Conservation (phyloP, 1,140 invertebrate genomes). For the Drosophila elegans region DNA sequence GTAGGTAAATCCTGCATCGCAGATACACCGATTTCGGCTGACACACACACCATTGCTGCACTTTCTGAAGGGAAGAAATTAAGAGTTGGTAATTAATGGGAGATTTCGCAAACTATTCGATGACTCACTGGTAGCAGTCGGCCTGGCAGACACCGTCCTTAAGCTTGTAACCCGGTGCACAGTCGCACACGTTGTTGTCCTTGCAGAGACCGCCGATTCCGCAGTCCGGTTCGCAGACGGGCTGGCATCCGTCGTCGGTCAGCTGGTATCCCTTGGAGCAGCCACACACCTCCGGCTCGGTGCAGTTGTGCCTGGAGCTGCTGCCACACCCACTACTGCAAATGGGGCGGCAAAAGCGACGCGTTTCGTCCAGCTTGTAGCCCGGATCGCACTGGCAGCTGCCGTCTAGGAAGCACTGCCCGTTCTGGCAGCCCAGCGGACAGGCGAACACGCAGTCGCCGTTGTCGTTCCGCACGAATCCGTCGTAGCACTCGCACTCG, state of each 20-base stretch:
- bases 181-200: slow-evolving; percentile 69
- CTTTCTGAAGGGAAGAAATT: slow-evolving; percentile 38
- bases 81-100: background rate
- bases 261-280: slow-evolving; percentile 74
- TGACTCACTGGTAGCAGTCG: slow-evolving; percentile 79
- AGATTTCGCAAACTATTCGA: background rate
- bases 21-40: slow-evolving; percentile 75
- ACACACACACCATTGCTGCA: slow-evolving; percentile 78
- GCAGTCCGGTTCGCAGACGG: slow-evolving; percentile 77
- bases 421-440: slow-evolving; percentile 83
- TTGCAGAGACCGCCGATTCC: slow-evolving; percentile 70
- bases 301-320: slow-evolving; percentile 74
- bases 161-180: slow-evolving; percentile 56
- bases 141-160: slow-evolving; percentile 75
- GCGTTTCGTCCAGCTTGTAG: slow-evolving; percentile 86
- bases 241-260: slow-evolving; percentile 70
- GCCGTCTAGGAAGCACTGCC: slow-evolving; percentile 85
- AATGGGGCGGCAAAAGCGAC: slow-evolving; percentile 84
- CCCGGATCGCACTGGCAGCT: slow-evolving; percentile 88
- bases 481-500: slow-evolving; percentile 86
- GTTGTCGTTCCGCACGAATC: slow-evolving; percentile 85
- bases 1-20: slow-evolving; percentile 75
- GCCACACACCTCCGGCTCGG: slow-evolving; percentile 74
- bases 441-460: slow-evolving; percentile 79
- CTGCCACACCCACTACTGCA: slow-evolving; percentile 84